phyloP scores from a whole-genome alignment of 2,113 vertebrate genomes.

The Arenaria interpres region DNA sequence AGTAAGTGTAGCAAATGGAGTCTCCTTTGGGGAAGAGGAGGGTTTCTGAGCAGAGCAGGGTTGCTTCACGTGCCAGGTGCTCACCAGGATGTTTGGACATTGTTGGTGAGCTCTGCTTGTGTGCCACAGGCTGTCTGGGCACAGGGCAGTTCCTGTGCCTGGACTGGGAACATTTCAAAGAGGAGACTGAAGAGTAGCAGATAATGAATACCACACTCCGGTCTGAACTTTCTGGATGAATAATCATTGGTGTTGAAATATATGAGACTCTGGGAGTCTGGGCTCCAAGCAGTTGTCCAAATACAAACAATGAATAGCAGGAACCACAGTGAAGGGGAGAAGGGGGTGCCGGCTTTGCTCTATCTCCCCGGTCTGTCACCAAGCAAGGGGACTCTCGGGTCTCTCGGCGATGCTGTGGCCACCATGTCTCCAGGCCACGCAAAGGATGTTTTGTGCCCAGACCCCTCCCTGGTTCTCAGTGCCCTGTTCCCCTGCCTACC shows the following conservation, averaged over 20 bases:
- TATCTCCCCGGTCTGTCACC: background rate
- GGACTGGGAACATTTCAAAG: background rate
- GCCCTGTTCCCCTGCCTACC: background rate
- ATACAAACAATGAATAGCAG: background rate
- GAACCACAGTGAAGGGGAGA: background rate
- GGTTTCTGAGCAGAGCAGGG: background rate
- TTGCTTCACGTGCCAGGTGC: rapidly evolving
- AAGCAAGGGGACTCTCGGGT: background rate
- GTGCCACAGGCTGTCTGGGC: background rate
- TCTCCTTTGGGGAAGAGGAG: background rate
- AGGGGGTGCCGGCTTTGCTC: background rate
- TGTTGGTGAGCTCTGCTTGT: background rate
- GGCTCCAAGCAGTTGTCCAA: background rate
- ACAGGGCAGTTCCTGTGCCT: background rate
- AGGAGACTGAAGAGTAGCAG: background rate
- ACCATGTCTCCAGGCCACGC: rapidly evolving
- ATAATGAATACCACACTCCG: background rate
- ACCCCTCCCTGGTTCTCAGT: rapidly evolving
- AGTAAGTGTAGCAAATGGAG: background rate
- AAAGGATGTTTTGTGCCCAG: background rate
- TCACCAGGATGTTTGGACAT: background rate
- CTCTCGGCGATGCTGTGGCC: rapidly evolving
- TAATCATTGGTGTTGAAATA: constrained; percentile 18
- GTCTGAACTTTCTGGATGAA: background rate
- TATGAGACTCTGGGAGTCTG: background rate